Evolutionary conservation across 2,113 vertebrate genomes (phyloP), one percentile per base, ranked within the genome.

Genomic region (Engraulis encrasicolus): DNA sequence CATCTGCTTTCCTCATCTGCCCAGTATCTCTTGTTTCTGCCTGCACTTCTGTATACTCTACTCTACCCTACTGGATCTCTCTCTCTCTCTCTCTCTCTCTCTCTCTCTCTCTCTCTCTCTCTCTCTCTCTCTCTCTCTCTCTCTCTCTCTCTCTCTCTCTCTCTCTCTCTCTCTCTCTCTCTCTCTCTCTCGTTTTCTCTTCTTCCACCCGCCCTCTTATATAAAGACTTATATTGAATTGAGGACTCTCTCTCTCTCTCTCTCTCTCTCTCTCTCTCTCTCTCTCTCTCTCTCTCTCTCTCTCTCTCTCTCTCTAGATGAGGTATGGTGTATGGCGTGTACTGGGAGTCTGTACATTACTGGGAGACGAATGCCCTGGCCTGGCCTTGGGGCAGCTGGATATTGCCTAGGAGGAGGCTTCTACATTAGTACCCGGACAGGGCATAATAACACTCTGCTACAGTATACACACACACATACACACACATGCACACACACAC

Each of bases 171-270:
- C 45, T 40, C 27, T 77, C 71, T 19, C 83, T 38, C 66, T 79
- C 81, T 49, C 84, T n/a, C 84, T 79, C 9, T 4, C 83, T 87
- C 86, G 80, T 88, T 86, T 85, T 88, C 86, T 83, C 34, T 79
- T 81, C 86, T 81, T 54, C 3, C 40, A 45, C 40, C 40, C 9
- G 40, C 40, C 40, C 40, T 45, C 3, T 9, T 45, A n/a, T n/a
- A n/a, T n/a, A n/a, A n/a, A n/a, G n/a, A n/a, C n/a, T n/a, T n/a
- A n/a, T n/a, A n/a, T n/a, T n/a, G n/a, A n/a, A n/a, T n/a, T n/a
- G n/a, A n/a, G n/a, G n/a, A n/a, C n/a, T n/a, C n/a, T n/a, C n/a
- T n/a, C n/a, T n/a, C n/a, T n/a, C n/a, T n/a, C n/a, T n/a, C n/a
- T n/a, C n/a, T n/a, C n/a, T n/a, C 40, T 45, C 40, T 45, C 40